A percentile compares a stretch with the other conserved stretches of the same genome.
Conservation (phyloP, 2,888 invertebrate species). For the Macaria liturata region DNA sequence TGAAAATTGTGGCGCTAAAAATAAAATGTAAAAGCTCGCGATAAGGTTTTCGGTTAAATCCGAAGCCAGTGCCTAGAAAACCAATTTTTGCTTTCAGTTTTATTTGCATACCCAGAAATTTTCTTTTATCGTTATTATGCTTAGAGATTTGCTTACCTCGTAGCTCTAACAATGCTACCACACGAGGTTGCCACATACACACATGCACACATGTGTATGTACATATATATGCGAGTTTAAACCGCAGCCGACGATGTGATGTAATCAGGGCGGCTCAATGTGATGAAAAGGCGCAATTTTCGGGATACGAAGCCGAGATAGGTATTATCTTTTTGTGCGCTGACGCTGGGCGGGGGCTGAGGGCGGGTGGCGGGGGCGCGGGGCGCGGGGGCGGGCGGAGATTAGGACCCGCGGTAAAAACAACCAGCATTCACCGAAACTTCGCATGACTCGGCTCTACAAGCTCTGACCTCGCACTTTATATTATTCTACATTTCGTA, state of each 20-base stretch:
- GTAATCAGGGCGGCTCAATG: conserved; percentile 17
- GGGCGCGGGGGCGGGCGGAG: conserved; percentile 1
- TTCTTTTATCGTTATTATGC: too few relatives aligned
- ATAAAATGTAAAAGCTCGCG: too few relatives aligned
- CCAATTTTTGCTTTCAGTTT: too few relatives aligned
- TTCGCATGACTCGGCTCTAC: conserved; percentile 13
- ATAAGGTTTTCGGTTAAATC: too few relatives aligned
- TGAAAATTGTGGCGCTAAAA: too few relatives aligned
- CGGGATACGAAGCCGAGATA: conserved; percentile 17
- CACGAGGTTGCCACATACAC: too few relatives aligned
- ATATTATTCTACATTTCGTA: too few relatives aligned
- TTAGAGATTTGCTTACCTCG: too few relatives aligned
- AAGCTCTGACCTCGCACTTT: neutral
- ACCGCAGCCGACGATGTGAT: conserved; percentile 9
- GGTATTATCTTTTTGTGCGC: conserved; percentile 20
- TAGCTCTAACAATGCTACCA: too few relatives aligned
- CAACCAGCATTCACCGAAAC: conserved; percentile 11
- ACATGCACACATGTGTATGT: neutral
- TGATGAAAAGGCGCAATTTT: conserved; percentile 24
- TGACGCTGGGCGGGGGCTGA: conserved; percentile 11
- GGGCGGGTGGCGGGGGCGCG: conserved; percentile 8
- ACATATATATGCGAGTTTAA: neutral
- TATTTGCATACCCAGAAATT: too few relatives aligned
- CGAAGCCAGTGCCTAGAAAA: too few relatives aligned
- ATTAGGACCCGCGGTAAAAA: conserved; percentile 15